Base-by-base conservation (phyloP, 2,113 vertebrate genomes). In the Anarrhichthys ocellatus region DNA sequence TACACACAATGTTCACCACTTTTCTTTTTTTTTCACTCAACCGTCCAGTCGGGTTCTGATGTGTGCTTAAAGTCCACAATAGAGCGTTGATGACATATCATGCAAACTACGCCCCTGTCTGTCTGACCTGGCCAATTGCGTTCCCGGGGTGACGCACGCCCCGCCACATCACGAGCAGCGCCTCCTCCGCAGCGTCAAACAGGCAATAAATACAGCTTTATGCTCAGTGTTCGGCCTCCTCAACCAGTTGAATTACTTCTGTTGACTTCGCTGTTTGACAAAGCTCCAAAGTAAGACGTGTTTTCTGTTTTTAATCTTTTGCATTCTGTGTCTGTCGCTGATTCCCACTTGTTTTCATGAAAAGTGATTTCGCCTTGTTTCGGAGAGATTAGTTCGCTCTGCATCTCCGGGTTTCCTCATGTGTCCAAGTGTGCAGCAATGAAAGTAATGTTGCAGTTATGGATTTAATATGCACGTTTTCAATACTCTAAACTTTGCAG, bases 181-280 rank as follows among this genome's bases (percentile, higher is more conserved):
- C 92, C 83, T 84, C 92, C 87, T 83, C 88, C 86, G 4, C 22
- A 0, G 1, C 64, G 7, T 20, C 22, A 2, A 18, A 2, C 27
- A 11, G 14, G 0, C 9, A 2, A 93, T 96, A 95, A 95, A 95
- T 89, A 83, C 74, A 46, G 62, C 82, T 4, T 46, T 40, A 56
- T 29, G 56, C 1, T 1, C 11, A 0, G 0, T 0, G 2, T 1
- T 90, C 87, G 18, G 24, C 44, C 91, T 89, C 73, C 82, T 74
- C 85, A 29, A 59, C 73, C 82, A 73, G 63, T 74, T 10, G 4
- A 18, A 1, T 72, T 3, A 7, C 46, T 46, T 58, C 48, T 44
- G 38, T 65, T 65, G 62, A 71, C 61, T 65, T 73, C 34, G 68
- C 68, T 58, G 73, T 34, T 80, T 80, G 74, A 76, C 24, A 1